phyloP scores from a whole-genome alignment of 2,113 vertebrate genomes.

The Thinocorus orbignyianus region DNA sequence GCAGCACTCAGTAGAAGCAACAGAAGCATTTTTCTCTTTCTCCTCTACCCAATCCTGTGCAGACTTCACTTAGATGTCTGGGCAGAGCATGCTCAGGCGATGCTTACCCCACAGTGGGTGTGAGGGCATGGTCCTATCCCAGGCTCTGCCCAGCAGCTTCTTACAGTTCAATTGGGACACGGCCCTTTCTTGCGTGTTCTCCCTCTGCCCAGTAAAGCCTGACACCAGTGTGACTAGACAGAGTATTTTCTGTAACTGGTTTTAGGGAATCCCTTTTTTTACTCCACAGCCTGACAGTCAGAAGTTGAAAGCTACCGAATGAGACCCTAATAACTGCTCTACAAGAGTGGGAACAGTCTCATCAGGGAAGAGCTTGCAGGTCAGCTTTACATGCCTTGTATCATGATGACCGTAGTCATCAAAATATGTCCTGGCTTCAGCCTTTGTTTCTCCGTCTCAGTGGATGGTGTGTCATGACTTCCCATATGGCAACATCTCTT shows the following conservation, averaged over 20 bases:
- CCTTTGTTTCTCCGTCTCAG: not conserved
- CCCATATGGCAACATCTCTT: not conserved
- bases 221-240: not conserved
- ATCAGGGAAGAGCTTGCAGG: not conserved
- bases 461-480: not conserved
- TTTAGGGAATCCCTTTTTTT: not conserved
- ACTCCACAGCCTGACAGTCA: not conserved
- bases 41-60: not conserved
- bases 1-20: not conserved
- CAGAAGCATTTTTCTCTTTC: not conserved
- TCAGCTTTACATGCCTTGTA: not conserved
- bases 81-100: accelerated
- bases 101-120: accelerated
- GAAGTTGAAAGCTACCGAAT: not conserved
- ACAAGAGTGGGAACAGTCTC: not conserved
- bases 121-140: accelerated
- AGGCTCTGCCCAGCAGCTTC: not conserved
- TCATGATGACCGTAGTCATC: not conserved
- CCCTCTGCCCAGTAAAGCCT: not conserved
- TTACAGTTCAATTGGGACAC: not conserved
- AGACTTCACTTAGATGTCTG: not conserved
- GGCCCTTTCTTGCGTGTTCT: not conserved
- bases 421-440: not conserved
- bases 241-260: not conserved
- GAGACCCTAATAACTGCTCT: not conserved